phyloP scores from a whole-genome alignment of 2,888 invertebrate species.

The Campopleginae sp. region DNA sequence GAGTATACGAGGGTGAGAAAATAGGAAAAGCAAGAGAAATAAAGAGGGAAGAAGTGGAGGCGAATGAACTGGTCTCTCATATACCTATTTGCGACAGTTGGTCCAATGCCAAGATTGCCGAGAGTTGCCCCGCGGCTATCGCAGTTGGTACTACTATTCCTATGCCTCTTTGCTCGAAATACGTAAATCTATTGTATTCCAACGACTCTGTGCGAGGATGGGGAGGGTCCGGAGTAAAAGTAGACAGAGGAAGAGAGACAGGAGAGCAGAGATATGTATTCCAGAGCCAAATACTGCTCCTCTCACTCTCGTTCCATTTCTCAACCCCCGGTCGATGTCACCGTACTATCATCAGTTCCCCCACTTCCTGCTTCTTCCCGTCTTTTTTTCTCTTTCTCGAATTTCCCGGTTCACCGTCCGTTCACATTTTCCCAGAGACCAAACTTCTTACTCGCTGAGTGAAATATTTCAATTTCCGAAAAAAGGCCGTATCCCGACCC shows the following conservation, averaged over 20 bases:
- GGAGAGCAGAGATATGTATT: constrained; percentile 42
- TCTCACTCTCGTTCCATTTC: constrained; percentile 39
- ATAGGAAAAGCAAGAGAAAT: constrained; percentile 20
- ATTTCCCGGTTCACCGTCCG: constrained; percentile 54
- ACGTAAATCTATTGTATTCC: constrained; percentile 82
- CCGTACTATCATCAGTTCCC: constrained; percentile 34
- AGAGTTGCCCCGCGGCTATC: constrained; percentile 73
- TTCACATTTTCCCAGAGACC: constrained; percentile 32
- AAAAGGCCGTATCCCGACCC: constrained; percentile 14
- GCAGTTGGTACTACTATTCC: constrained; percentile 78
- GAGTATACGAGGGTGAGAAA: constrained; percentile 31
- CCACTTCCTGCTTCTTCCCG: background rate
- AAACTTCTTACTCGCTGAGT: constrained; percentile 40
- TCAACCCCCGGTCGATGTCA: constrained; percentile 48
- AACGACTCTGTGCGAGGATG: constrained; percentile 41
- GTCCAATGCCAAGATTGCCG: constrained; percentile 81
- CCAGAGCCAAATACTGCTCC: constrained; percentile 60
- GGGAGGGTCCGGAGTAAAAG: constrained; percentile 7
- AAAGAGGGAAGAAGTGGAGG: constrained; percentile 30
- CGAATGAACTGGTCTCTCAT: constrained; percentile 53
- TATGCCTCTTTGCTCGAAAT: constrained; percentile 78
- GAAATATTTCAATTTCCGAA: constrained; percentile 56
- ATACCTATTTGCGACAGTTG: constrained; percentile 81
- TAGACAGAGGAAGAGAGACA: constrained; percentile 27
- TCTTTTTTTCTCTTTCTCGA: constrained; percentile 20